A percentile compares a stretch with the other conserved stretches of the same genome.
Evolutionary conservation across 2,797 vertebrate genomes (phyloP).

Genomic region (Cichlasoma orientale): DNA sequence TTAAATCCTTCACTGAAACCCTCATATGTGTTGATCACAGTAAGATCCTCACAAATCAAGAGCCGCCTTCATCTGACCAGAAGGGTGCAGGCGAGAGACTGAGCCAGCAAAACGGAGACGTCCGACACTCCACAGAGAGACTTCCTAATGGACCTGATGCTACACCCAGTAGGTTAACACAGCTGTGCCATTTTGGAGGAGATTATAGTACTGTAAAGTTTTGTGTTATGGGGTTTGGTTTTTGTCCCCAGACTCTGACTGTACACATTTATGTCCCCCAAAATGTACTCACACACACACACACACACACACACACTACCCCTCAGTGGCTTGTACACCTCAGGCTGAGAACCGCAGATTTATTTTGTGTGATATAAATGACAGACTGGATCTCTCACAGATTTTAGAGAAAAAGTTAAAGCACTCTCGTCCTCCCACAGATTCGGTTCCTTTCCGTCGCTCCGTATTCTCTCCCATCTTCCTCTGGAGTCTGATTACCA

Average conservation of each 20-base stretch:
- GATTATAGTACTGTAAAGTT: not conserved
- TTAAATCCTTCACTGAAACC: not conserved
- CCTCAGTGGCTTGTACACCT: not conserved
- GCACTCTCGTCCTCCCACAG: conserved; percentile 55
- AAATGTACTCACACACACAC: not conserved
- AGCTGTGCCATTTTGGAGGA: not conserved
- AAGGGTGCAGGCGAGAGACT: conserved; percentile 74
- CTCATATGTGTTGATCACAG: conserved; percentile 65
- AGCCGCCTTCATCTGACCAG: conserved; percentile 63
- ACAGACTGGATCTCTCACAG: not conserved
- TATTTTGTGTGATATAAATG: not conserved
- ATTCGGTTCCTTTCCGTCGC: conserved; percentile 76
- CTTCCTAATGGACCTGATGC: conserved; percentile 55
- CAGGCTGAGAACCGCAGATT: not conserved
- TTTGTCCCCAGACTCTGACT: not conserved
- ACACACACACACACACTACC: not conserved
- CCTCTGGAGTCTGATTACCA: conserved; percentile 91
- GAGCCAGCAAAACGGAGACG: conserved; percentile 74
- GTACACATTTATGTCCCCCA: not conserved
- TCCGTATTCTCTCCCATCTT: conserved; percentile 91
- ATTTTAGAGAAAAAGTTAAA: not conserved
- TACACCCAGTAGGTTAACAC: conserved; percentile 56
- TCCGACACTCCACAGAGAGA: conserved; percentile 67
- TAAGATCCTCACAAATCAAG: conserved; percentile 77
- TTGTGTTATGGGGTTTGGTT: not conserved